Percentiles rank a stretch among this genome's conserved stretches.
Conservation (phyloP, 1,140 invertebrate species). For the Hermetia illucens region DNA sequence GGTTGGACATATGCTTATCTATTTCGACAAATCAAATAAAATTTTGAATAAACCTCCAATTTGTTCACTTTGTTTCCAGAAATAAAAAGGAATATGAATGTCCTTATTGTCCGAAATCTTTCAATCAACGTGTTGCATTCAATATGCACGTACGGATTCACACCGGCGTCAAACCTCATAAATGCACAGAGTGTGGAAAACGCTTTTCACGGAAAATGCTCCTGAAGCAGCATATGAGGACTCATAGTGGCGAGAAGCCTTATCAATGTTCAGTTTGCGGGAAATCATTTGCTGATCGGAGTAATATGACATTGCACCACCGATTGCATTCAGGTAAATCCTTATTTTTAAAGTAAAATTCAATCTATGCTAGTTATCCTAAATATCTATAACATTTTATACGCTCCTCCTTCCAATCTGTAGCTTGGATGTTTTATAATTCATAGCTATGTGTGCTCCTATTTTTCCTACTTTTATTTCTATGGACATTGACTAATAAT, state of each 20-base stretch:
- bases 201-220: conserved; percentile 72
- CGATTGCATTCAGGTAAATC: conserved; percentile 52
- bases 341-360: conserved; percentile 2
- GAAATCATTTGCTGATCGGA: conserved; percentile 53
- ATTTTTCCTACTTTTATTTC: background rate
- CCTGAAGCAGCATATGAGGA: conserved; percentile 61
- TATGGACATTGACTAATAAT: too few relatives aligned
- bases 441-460: too few relatives aligned
- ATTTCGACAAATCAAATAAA: too few relatives aligned
- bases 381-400: background rate
- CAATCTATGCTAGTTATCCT: conserved; percentile 1
- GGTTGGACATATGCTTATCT: too few relatives aligned
- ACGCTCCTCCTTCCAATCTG: too few relatives aligned
- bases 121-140: conserved; percentile 67
- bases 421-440: too few relatives aligned
- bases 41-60: too few relatives aligned
- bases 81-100: conserved; percentile 64
- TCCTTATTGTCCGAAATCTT: conserved; percentile 56
- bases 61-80: conserved; percentile 20
- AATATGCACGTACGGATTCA: conserved; percentile 72
- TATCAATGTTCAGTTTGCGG: conserved; percentile 29
- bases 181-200: conserved; percentile 72
- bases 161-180: conserved; percentile 71
- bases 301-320: conserved; percentile 68
- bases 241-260: conserved; percentile 41